Evolutionary conservation across 35 echinoderm and acorn worm genomes (phyloP), one percentile per base, ranked within the genome.

Genomic region (Amphiura filiformis): DNA sequence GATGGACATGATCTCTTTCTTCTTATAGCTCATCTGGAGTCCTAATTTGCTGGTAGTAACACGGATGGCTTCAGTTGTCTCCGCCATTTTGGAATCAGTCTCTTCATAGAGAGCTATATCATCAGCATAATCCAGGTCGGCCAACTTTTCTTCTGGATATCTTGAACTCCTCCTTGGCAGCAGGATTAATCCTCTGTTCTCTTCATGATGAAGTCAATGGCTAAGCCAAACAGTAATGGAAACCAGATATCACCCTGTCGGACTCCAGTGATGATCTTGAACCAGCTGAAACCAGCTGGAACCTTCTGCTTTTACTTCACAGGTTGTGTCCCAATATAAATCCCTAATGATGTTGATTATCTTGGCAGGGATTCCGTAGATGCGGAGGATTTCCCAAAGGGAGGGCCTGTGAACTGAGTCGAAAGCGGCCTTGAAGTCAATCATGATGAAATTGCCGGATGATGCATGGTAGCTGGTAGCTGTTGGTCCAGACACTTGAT

Each of bases 401-500:
- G 81, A 83, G 31, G 47, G 81, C 32, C 47, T 20, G 32, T 83
- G n/a, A n/a, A n/a, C n/a, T n/a, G n/a, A n/a, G n/a, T n/a, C n/a
- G n/a, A n/a, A n/a, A n/a, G n/a, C n/a, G n/a, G 81, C 38, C 47
- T 47, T 83, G 81, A 52, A 83, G 47, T 83, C 39, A 42, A 83
- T 42, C 13, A 49, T 49, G 42, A 49, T 83, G 81, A n/a, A n/a
- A n/a, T n/a, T n/a, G n/a, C n/a, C n/a, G n/a, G n/a, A 1, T 39
- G 28, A 70, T 5, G 26, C 61, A 70, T 5, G 61, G 61, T 13
- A 70, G 61, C 26, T 5, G 61, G 61, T 13, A 70, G 61, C 26
- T 70, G 61, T 70, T 70, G 61, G 28, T 70, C 61, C 11, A 70
- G 61, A 26, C 61, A 70, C 26, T 70, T 70, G 7, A 4, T n/a